Evolutionary conservation across 2,797 vertebrate genomes (phyloP), one percentile per base, ranked within the genome.

Genomic region (Lacerta viridis): DNA sequence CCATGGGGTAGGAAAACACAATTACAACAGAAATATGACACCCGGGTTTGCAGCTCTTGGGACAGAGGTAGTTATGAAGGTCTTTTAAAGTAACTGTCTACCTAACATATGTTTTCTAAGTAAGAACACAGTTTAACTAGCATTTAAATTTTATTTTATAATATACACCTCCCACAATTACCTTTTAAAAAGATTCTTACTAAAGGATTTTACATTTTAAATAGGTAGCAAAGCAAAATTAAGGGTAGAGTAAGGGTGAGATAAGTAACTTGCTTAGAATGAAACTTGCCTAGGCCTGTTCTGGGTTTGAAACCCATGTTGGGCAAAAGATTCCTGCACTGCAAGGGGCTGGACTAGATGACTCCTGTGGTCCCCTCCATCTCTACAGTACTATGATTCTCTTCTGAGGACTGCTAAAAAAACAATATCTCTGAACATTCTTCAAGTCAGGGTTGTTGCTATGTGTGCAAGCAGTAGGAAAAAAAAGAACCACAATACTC

Each of bases 401-500:
- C 17, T 43, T 39, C 4, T 75, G 41, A 77, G 8, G 2, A 78
- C 18, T 9, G 33, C 33, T 41, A 18, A 78, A 39, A 81, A 64
- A 75, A 43, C 39, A 61, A 46, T 6, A 33, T 11, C n/a, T 17
- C 41, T 25, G 33, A 77, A 69, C 20, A 41, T 59, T 71, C 23
- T 43, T 81, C 2, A 5, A 20, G 6, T 74, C 69, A 64, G 5
- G 43, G 20, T 1, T 29, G 79, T 68, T 25, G 10, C 7, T 17
- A 3, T 15, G 3, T 59, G 50, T 36, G 6, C 8, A 93, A 92
- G 59, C 9, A 91, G 4, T 85, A 41, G 27, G 55, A 93, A 84
- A 90, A 72, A 80, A 93, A 84, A 90, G 69, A 80, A 59, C 13
- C 50, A 55, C 0, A 41, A 90, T 94, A 93, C 98, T 98, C 95